Conservation (phyloP, 2,113 vertebrate genomes). For the Pogona vitticeps region DNA sequence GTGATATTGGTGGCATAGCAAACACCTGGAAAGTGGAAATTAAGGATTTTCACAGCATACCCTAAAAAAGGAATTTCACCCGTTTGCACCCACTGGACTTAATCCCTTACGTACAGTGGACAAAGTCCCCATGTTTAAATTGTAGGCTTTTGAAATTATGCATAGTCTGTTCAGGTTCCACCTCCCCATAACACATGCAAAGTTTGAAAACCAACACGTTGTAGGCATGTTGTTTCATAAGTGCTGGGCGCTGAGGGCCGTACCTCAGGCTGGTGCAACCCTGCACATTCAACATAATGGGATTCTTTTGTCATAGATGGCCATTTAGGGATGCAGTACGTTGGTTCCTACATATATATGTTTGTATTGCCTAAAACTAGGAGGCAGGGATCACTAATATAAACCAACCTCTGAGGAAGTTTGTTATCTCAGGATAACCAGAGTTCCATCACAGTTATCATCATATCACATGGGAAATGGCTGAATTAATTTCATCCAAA, state of each 20-base stretch:
- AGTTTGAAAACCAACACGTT: not conserved
- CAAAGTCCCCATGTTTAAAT: not conserved
- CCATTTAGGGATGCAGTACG: not conserved
- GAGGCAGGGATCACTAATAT: not conserved
- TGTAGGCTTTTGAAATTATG: not conserved
- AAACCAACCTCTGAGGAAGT: not conserved
- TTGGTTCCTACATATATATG: not conserved
- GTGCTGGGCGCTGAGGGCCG: no score
- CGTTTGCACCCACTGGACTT: no score
- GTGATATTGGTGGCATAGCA: no score
- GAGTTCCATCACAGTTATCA: not conserved
- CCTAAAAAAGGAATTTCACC: no score
- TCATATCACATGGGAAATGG: not conserved
- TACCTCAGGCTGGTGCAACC: no score
- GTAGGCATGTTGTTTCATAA: not conserved
- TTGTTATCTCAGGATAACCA: not conserved
- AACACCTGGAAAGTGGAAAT: no score
- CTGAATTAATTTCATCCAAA: not conserved
- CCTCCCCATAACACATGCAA: not conserved
- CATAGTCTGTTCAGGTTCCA: no score
- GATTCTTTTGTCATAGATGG: no score
- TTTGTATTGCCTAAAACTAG: not conserved
- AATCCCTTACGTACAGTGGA: no score
- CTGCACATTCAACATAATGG: no score
- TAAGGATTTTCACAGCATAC: not conserved